phyloP scores from a whole-genome alignment of 2,888 invertebrate genomes.

The Drosophila hawaiiensis region DNA sequence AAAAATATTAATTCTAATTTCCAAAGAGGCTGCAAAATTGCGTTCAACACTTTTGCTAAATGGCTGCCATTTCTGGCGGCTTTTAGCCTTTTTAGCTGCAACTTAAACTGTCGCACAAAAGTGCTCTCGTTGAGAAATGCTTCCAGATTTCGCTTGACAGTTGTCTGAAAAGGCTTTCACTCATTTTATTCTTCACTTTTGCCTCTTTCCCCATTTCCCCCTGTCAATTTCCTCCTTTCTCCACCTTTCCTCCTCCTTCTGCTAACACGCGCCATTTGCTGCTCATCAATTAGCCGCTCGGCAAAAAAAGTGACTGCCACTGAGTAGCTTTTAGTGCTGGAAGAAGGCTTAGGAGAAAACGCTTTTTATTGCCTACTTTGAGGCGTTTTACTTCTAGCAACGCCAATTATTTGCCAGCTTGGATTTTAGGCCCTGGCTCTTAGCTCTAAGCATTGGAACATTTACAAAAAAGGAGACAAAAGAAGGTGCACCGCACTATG shows the following conservation, averaged over 20 bases:
- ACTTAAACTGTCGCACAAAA: conserved; percentile 61
- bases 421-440: conserved; percentile 30
- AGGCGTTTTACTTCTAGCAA: conserved; percentile 37
- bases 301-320: conserved; percentile 20
- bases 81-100: conserved; percentile 46
- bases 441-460: conserved; percentile 19
- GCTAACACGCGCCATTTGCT: conserved; percentile 52
- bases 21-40: conserved; percentile 40
- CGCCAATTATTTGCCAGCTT: conserved; percentile 56
- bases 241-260: neutral
- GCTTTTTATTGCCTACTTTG: conserved; percentile 58
- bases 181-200: conserved; percentile 9
- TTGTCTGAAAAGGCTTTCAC: conserved; percentile 20
- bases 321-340: conserved; percentile 76
- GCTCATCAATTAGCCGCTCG: conserved; percentile 74
- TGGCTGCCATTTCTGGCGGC: conserved; percentile 37
- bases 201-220: neutral
- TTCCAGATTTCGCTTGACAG: conserved; percentile 39
- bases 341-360: conserved; percentile 60
- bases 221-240: neutral
- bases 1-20: conserved; percentile 79
- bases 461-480: neutral
- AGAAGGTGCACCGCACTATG: conserved; percentile 13
- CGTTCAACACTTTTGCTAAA: conserved; percentile 38
- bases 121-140: conserved; percentile 33